Percentiles rank a stretch among this genome's conserved stretches.
Conservation (phyloP, 2,888 invertebrate species). For the Oeneis ivallda region DNA sequence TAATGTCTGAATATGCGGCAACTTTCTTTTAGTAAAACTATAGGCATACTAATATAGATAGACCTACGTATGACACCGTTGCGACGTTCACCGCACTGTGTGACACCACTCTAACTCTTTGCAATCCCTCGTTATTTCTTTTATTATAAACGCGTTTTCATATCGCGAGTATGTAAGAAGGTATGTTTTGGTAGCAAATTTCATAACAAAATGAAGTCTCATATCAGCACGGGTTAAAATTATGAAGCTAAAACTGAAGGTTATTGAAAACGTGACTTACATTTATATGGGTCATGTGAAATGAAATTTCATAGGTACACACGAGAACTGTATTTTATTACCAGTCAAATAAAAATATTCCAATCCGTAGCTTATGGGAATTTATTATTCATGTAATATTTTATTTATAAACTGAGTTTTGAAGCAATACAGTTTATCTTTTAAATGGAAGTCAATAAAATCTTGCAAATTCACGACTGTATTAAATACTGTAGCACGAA, state of each 20-base stretch:
- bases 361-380: conserved; percentile 32
- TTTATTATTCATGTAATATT: conserved; percentile 35
- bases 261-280: conserved; percentile 82
- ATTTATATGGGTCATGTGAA: conserved; percentile 73
- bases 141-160: conserved; percentile 36
- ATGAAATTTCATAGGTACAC: conserved; percentile 58
- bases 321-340: conserved; percentile 42
- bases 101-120: conserved; percentile 12
- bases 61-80: no score
- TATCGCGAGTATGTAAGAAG: conserved; percentile 43
- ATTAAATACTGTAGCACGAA: no score
- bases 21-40: no score
- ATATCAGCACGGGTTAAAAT: conserved; percentile 78
- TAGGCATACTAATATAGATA: no score
- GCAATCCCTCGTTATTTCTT: conserved; percentile 30
- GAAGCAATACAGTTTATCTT: conserved; percentile 18
- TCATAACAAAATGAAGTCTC: conserved; percentile 77
- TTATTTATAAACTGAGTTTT: conserved; percentile 30
- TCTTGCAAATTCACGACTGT: background rate
- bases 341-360: conserved; percentile 39
- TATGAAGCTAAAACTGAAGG: conserved; percentile 81
- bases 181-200: conserved; percentile 62
- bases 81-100: no score
- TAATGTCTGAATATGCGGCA: no score
- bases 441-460: conserved; percentile 22